Conservation (phyloP, 2,797 vertebrate genomes). For the Oryzias dopingdopingensis region DNA sequence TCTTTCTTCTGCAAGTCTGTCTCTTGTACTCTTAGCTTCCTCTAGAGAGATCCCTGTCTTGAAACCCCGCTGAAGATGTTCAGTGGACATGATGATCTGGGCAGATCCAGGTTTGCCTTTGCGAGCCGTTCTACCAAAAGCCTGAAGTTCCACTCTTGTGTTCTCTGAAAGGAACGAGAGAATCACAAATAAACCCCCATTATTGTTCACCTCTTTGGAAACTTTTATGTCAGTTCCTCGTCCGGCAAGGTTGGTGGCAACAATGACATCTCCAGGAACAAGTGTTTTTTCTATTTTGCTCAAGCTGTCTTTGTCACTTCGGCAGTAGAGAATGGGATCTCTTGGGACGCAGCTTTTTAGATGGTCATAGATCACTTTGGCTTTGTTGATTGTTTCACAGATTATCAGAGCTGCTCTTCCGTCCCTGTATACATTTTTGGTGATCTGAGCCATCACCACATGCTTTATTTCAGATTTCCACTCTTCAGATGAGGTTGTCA, state of each 20-base stretch:
- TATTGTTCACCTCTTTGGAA: constrained; percentile 48
- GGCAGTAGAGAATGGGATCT: constrained; percentile 25
- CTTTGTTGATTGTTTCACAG: constrained; percentile 40
- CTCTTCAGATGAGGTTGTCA: constrained; percentile 18
- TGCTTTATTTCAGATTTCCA: constrained; percentile 39
- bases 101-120: constrained; percentile 44
- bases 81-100: constrained; percentile 18
- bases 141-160: constrained; percentile 47
- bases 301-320: constrained; percentile 26
- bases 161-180: constrained; percentile 44
- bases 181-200: constrained; percentile 59
- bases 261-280: constrained; percentile 45
- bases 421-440: constrained; percentile 10
- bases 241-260: constrained; percentile 55
- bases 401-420: constrained; percentile 34
- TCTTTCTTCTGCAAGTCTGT: constrained; percentile 19
- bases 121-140: constrained; percentile 41
- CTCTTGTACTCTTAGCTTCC: constrained; percentile 24
- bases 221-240: constrained; percentile 56
- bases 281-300: constrained; percentile 24
- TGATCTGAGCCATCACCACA: constrained; percentile 22
- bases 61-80: constrained; percentile 17
- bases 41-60: constrained; percentile 11
- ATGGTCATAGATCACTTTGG: constrained; percentile 24
- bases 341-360: constrained; percentile 14